Evolutionary conservation across 1,140 invertebrate genomes (phyloP).

Genomic region (Lasioglossum baleicum): DNA sequence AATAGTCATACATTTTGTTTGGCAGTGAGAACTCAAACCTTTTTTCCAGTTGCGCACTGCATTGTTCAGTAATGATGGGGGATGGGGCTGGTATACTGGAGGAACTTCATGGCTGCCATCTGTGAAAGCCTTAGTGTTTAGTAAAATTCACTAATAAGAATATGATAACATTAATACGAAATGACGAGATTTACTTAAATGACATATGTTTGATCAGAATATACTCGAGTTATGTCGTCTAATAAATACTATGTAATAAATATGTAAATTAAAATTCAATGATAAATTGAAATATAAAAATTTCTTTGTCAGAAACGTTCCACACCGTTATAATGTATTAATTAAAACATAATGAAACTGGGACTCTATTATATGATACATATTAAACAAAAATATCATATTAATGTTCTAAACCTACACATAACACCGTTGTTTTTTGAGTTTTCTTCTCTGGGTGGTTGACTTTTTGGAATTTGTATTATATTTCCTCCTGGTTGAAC

Average conservation of each 20-base stretch:
- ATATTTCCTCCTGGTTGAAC: slow-evolving; percentile 87
- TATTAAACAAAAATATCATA: neutral
- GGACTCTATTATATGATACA: neutral
- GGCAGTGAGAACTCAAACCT: slow-evolving; percentile 75
- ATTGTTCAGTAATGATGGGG: slow-evolving; percentile 75
- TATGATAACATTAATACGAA: slow-evolving; percentile 24
- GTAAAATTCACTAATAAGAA: slow-evolving; percentile 61
- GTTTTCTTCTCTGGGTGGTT: slow-evolving; percentile 69
- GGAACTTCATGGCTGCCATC: slow-evolving; percentile 77
- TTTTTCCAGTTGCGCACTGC: slow-evolving; percentile 77
- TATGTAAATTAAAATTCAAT: too few relatives aligned
- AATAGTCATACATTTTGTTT: slow-evolving; percentile 52
- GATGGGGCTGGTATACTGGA: slow-evolving; percentile 77
- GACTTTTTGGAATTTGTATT: slow-evolving; percentile 81
- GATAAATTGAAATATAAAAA: too few relatives aligned
- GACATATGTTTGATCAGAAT: neutral
- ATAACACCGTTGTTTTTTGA: slow-evolving; percentile 74
- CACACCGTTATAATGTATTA: too few relatives aligned
- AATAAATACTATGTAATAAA: too few relatives aligned
- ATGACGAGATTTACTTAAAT: slow-evolving; percentile 7
- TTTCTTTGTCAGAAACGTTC: too few relatives aligned
- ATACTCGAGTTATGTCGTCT: neutral
- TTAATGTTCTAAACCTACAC: slow-evolving; percentile 68
- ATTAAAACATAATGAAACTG: neutral
- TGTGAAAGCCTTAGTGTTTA: slow-evolving; percentile 78